A percentile compares a stretch with the other conserved stretches of the same genome.
Conservation (phyloP, 1,140 invertebrate species). For the Ruditapes philippinarum region DNA sequence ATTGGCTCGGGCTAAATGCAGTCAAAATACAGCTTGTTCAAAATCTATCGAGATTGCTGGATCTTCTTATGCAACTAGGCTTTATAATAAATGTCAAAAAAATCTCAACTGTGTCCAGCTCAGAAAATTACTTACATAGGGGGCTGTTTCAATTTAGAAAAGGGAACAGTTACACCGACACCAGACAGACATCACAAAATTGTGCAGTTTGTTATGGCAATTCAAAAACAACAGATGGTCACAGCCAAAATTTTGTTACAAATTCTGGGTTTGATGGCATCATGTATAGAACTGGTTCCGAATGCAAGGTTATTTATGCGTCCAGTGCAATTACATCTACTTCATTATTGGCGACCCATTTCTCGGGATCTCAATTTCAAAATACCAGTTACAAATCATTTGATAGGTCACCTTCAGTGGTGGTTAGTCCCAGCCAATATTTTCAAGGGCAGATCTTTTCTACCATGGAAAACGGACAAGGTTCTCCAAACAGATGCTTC, state of each 20-base stretch:
- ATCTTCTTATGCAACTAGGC: neutral
- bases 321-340: constrained; percentile 22
- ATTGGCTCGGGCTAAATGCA: constrained; percentile 14
- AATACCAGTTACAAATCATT: constrained; percentile 20
- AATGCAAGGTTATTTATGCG: constrained; percentile 39
- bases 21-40: neutral
- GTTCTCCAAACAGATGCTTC: too few relatives aligned
- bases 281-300: constrained; percentile 43
- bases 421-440: too few relatives aligned
- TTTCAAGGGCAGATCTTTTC: too few relatives aligned
- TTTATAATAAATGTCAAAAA: constrained; percentile 35
- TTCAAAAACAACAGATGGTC: neutral
- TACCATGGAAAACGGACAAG: too few relatives aligned
- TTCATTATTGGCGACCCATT: too few relatives aligned
- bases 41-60: neutral
- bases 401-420: constrained; percentile 13
- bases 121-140: constrained; percentile 41
- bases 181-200: neutral
- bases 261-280: neutral
- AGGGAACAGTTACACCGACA: constrained; percentile 7
- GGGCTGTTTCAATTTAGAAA: neutral
- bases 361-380: too few relatives aligned
- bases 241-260: neutral
- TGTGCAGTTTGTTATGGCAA: neutral
- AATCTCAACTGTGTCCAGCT: neutral